Percentiles rank a stretch among this genome's conserved stretches.
Evolutionary conservation across 2,797 vertebrate species (phyloP).

Genomic region (Pyrocephalus nanus): DNA sequence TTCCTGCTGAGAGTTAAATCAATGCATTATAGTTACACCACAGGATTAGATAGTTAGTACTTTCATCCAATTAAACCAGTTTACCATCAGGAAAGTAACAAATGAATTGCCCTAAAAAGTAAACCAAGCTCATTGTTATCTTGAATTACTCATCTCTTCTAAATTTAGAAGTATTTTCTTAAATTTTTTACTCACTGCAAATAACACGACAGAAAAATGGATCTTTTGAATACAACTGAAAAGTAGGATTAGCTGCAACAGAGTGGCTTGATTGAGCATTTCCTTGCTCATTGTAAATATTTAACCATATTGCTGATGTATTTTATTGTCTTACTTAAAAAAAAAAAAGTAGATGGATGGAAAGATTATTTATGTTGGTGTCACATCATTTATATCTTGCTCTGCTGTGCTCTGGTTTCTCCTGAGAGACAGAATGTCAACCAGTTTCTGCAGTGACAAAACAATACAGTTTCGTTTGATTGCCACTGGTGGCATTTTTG

Average conservation of each 20-base stretch:
- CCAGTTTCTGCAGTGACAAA: background rate
- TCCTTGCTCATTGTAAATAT: background rate
- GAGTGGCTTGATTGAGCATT: background rate
- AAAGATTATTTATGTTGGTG: background rate
- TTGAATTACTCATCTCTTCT: background rate
- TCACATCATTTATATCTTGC: background rate
- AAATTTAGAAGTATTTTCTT: background rate
- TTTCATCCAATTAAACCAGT: background rate
- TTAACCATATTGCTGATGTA: background rate
- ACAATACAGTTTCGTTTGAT: background rate
- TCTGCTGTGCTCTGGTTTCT: background rate
- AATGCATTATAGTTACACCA: background rate
- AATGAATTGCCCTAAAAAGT: background rate
- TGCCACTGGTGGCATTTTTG: background rate
- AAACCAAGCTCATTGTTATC: background rate
- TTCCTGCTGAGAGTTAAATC: background rate
- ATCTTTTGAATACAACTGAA: background rate
- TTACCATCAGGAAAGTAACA: background rate
- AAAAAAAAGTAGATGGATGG: background rate
- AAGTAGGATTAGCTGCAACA: background rate
- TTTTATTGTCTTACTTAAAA: background rate
- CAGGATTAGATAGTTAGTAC: background rate
- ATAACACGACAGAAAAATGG: background rate
- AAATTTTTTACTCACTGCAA: background rate
- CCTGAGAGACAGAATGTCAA: background rate